phyloP scores from a whole-genome alignment of 2,888 invertebrate genomes.

The Melangyna quadrimaculata region DNA sequence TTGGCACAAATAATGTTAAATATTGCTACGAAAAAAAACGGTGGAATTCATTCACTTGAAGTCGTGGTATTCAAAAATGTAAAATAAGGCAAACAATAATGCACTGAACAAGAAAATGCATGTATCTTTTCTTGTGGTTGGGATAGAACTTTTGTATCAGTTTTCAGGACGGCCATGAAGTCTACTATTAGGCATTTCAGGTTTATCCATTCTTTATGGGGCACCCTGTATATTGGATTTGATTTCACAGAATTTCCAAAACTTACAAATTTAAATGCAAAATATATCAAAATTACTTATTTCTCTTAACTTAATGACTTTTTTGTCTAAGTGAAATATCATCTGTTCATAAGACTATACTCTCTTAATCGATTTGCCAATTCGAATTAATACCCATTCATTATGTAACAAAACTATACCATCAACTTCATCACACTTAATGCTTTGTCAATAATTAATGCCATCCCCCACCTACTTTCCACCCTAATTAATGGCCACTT shows the following conservation, averaged over 20 bases:
- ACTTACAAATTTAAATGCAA: neutral
- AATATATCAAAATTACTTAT: neutral
- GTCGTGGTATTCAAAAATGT: too few relatives aligned
- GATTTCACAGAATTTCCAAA: neutral
- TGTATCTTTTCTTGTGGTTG: too few relatives aligned
- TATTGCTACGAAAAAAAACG: too few relatives aligned
- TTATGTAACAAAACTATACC: neutral
- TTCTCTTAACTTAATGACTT: neutral
- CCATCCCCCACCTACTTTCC: neutral
- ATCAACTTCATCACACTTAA: neutral
- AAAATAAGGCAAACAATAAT: too few relatives aligned
- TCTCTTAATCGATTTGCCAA: slow-evolving; percentile 6
- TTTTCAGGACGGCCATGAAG: too few relatives aligned
- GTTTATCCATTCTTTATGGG: too few relatives aligned
- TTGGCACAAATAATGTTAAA: too few relatives aligned
- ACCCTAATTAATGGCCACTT: slow-evolving; percentile 45
- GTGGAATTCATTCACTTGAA: too few relatives aligned
- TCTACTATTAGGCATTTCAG: too few relatives aligned
- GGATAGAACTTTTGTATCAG: too few relatives aligned
- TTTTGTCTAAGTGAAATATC: neutral
- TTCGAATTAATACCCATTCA: neutral
- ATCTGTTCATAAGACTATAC: neutral
- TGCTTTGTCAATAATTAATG: slow-evolving; percentile 19
- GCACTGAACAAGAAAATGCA: too few relatives aligned
- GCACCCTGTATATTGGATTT: too few relatives aligned